Conservation (phyloP, 2,797 vertebrate genomes). For the Chelmon rostratus region DNA sequence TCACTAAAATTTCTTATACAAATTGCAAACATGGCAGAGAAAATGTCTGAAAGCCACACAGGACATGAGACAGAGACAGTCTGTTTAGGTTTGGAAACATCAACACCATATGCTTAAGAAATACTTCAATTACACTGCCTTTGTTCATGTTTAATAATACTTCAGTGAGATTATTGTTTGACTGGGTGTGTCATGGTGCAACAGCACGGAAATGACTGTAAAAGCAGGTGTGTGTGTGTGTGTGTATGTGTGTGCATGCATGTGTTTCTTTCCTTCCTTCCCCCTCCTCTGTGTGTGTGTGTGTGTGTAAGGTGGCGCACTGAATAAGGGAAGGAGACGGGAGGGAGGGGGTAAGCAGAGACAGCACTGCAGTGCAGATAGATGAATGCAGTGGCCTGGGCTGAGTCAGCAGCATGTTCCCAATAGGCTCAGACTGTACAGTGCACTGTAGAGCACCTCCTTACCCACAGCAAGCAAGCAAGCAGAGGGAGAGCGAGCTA, state of each 20-base stretch:
- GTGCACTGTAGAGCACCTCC: constrained; percentile 73
- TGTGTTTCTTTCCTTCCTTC: constrained; percentile 31
- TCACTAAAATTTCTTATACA: neutral
- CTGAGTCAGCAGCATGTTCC: constrained; percentile 86
- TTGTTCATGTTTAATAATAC: constrained; percentile 6
- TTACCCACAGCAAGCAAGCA: constrained; percentile 62
- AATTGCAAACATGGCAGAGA: constrained; percentile 6
- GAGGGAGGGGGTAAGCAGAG: constrained; percentile 53
- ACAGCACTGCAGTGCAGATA: constrained; percentile 88
- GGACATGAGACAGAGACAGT: constrained; percentile 4
- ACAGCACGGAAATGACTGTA: constrained; percentile 54
- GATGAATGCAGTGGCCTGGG: constrained; percentile 84
- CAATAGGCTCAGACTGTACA: constrained; percentile 78
- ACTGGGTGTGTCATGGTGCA: constrained; percentile 68
- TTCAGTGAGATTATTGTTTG: neutral
- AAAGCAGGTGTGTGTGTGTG: constrained; percentile 40
- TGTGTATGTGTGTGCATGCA: constrained; percentile 38
- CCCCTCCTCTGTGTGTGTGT: constrained; percentile 3
- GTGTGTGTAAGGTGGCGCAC: constrained; percentile 67
- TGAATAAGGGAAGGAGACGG: constrained; percentile 58
- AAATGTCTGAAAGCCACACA: constrained; percentile 13
- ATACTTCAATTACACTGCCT: neutral
- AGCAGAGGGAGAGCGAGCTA: constrained; percentile 51
- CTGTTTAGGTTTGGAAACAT: constrained; percentile 9
- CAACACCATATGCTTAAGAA: constrained; percentile 11